Base-by-base conservation (phyloP, 2,888 invertebrate genomes). In the Gisinianus flammeolus region DNA sequence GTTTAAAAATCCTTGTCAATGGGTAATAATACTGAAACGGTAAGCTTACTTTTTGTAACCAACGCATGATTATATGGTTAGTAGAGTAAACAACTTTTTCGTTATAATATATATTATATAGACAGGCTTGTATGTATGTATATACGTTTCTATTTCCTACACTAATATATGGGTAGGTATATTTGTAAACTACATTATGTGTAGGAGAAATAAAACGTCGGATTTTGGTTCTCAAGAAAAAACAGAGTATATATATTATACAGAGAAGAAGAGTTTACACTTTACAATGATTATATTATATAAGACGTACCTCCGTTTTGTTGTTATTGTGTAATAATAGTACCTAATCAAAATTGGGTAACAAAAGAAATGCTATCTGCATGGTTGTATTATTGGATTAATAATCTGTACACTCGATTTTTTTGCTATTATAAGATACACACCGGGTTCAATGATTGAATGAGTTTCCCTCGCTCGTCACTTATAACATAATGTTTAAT, bases 371-470 rank as follows among this genome's bases (percentile, higher is more conserved):
- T n/a, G n/a, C n/a, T n/a, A n/a, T n/a, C n/a, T n/a, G n/a, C n/a
- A n/a, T n/a, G n/a, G n/a, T n/a, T n/a, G n/a, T n/a, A n/a, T n/a
- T n/a, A 56, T 12, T 19, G 56, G 22, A 12, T 56, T 6, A 56
- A 56, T 56, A 22, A 4, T 22, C 62, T 64, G 62, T 64, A 64
- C 26, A 26, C 24, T 64, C 22, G 22, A 24, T 64, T 64, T 64
- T 24, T 24, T 64, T 26, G 12, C 69, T 69, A 4, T 24, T 69
- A 69, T 22, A 69, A 35, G 31, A 64, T 44, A 16, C 28, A 73
- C 73, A 73, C 73, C 73, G 73, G 73, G 56, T 28, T 73, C 73
- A 73, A 73, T 73, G 73, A 73, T 73, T 73, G 73, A 73, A 71
- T 35, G 31, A 22, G 44, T 71, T 44, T 44, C 35, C 33, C 12